These are phyloP conservation scores for Gymnoscopelus braueri DNA, from an alignment of 2,797 vertebrate species.

Conservation along the genomic window DNA sequence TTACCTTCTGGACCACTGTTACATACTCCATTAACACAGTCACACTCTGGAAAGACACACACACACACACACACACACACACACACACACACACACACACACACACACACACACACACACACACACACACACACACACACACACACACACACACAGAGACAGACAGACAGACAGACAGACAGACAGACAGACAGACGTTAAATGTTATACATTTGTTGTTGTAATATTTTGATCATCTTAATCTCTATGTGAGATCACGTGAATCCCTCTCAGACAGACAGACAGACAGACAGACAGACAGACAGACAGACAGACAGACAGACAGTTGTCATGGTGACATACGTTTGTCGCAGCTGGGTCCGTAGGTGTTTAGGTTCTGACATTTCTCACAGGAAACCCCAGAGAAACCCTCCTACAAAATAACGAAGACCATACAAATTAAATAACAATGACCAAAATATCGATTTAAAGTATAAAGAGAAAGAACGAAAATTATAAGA, in stretches of 20 bases:
- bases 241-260: neutral
- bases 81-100: constrained; percentile 5
- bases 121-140: neutral
- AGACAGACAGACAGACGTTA: too few species aligned
- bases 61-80: neutral
- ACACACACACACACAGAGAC: neutral
- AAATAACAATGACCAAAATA: neutral
- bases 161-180: too few species aligned
- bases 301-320: constrained; percentile 2
- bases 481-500: too few species aligned
- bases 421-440: constrained; percentile 11
- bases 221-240: neutral
- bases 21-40: constrained; percentile 87
- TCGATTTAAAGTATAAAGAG: neutral
- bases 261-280: neutral
- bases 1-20: constrained; percentile 79
- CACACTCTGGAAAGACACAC: constrained; percentile 81
- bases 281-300: neutral
- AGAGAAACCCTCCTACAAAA: constrained; percentile 73
- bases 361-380: constrained; percentile 79
- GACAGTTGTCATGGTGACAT: constrained; percentile 34
- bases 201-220: too few species aligned
- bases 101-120: neutral
- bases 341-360: constrained; percentile 88
- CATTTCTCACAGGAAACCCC: constrained; percentile 92